A percentile compares a stretch with the other conserved stretches of the same genome.
These are phyloP conservation scores for Oopsacas minuta DNA, from an alignment of 37 sponge, comb jelly and placozoan genomes.

Conservation along the genomic window DNA sequence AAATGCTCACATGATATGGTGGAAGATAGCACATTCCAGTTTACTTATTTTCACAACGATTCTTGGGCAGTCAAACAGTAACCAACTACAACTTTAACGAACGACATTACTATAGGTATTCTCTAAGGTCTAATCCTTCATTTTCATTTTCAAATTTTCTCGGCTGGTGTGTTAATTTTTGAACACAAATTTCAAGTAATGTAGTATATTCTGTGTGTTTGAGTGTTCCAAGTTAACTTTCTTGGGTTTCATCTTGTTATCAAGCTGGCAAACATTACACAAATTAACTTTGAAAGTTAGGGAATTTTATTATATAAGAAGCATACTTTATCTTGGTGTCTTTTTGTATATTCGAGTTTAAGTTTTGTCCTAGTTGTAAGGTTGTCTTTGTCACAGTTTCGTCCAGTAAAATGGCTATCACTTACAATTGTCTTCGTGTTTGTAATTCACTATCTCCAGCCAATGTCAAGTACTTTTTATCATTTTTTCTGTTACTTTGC, in stretches of 20 bases:
- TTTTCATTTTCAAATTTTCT: constrained; percentile 10
- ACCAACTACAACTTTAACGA: not conserved
- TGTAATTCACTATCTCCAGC: not conserved
- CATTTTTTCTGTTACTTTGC: constrained; percentile 19
- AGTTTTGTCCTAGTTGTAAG: not conserved
- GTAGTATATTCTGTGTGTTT: constrained; percentile 12
- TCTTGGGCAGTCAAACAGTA: not conserved
- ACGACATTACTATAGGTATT: constrained; percentile 3
- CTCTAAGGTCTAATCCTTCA: constrained; percentile 8
- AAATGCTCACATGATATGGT: not conserved
- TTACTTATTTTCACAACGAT: not conserved
- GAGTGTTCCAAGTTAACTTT: constrained; percentile 14
- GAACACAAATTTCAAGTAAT: not conserved
- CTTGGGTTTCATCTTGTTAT: not conserved
- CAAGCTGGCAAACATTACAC: constrained; percentile 4
- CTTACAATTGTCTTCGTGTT: not conserved
- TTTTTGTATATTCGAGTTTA: constrained; percentile 20
- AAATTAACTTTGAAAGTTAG: constrained; percentile 20
- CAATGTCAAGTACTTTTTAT: not conserved
- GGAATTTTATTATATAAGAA: not conserved
- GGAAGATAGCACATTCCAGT: not conserved
- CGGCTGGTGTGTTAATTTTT: not conserved
- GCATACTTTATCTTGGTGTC: constrained; percentile 17
- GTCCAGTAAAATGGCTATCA: not conserved
- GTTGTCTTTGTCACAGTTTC: not conserved